These are phyloP conservation scores for Ctenomys sociabilis DNA, from an alignment of 2,113 vertebrate genomes.

Conservation along the genomic window DNA sequence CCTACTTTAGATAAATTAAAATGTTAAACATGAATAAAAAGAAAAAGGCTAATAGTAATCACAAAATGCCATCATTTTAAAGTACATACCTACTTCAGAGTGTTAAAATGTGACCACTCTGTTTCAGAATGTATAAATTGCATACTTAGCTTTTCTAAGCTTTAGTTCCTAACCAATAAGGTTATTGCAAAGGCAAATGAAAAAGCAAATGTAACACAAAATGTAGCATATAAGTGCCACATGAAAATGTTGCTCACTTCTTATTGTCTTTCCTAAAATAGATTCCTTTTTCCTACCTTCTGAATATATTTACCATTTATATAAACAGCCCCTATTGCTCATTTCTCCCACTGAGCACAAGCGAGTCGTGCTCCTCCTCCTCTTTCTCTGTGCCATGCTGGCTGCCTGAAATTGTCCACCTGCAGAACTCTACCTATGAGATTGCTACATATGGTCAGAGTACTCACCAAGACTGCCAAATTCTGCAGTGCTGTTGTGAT, in stretches of 20 bases:
- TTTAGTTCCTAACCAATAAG: neutral
- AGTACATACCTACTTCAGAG: neutral
- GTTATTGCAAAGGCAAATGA: neutral
- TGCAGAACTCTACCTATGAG: neutral
- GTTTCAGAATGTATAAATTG: conserved; percentile 48
- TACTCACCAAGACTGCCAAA: neutral
- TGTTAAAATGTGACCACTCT: conserved; percentile 33
- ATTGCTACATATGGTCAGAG: neutral
- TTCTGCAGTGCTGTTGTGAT: neutral
- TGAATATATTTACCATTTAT: neutral
- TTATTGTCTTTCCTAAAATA: neutral
- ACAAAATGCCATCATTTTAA: conserved; percentile 23
- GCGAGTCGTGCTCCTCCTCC: neutral
- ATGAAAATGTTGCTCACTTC: neutral
- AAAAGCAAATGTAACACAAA: neutral
- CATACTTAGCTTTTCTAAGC: neutral
- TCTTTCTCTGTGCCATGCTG: neutral
- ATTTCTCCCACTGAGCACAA: neutral
- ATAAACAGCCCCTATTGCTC: neutral
- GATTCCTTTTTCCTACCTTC: neutral
- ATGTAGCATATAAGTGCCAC: neutral
- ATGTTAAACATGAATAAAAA: neutral
- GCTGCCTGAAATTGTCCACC: neutral
- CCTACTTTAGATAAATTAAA: neutral
- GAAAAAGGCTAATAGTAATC: neutral